Percentiles rank a stretch among this genome's conserved stretches.
Evolutionary conservation across 2,888 invertebrate species (phyloP).

Genomic region (Calameuta filiformis): DNA sequence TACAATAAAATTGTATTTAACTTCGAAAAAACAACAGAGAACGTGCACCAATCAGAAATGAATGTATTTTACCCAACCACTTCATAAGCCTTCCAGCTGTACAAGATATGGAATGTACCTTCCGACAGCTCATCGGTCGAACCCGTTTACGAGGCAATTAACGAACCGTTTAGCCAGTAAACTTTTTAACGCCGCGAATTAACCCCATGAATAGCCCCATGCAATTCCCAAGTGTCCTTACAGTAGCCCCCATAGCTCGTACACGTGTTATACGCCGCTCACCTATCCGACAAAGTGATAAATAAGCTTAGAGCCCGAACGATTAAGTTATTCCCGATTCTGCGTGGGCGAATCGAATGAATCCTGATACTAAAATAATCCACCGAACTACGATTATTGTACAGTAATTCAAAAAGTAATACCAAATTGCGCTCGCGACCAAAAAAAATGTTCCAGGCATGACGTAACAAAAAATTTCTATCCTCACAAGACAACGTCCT

Average conservation of each 20-base stretch:
- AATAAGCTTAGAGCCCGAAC: slow-evolving; percentile 38
- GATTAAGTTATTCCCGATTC: slow-evolving; percentile 41
- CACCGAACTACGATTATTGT: neutral
- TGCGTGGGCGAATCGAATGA: slow-evolving; percentile 1
- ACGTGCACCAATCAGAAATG: neutral
- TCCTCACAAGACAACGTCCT: no score
- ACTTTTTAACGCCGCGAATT: slow-evolving; percentile 21
- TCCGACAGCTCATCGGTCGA: slow-evolving; percentile 5
- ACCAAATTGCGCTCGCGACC: no score
- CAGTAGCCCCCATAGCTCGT: neutral
- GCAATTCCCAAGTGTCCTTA: neutral
- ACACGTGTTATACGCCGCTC: slow-evolving; percentile 5
- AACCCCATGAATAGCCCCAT: neutral
- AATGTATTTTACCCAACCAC: neutral
- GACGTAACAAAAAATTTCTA: no score
- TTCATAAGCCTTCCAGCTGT: neutral
- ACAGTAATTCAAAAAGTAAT: neutral
- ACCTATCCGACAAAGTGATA: slow-evolving; percentile 19
- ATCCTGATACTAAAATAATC: neutral
- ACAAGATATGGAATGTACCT: neutral
- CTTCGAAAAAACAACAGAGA: neutral
- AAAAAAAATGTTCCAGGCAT: neutral
- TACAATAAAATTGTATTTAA: neutral
- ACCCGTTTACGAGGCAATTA: slow-evolving; percentile 30
- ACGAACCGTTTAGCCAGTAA: slow-evolving; percentile 22